Evolutionary conservation across 2,797 vertebrate species (phyloP).

Genomic region (Dromococcyx pavoninus): DNA sequence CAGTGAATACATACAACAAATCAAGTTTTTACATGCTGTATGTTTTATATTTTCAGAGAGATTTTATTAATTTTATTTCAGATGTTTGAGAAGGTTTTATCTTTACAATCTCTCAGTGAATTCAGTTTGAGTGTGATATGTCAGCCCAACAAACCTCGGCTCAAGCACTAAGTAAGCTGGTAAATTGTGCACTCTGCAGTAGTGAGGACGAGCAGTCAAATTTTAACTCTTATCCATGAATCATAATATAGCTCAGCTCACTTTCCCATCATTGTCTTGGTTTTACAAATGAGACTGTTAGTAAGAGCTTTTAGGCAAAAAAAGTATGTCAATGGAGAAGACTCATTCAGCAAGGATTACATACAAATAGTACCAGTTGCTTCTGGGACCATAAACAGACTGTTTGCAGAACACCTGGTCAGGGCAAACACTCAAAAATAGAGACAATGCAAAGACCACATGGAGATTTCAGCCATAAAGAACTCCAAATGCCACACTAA

Average conservation of each 20-base stretch:
- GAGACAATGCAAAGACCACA: not conserved
- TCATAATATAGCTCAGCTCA: not conserved
- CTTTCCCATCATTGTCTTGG: not conserved
- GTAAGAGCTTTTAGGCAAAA: not conserved
- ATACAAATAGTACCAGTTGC: not conserved
- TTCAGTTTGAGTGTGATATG: not conserved
- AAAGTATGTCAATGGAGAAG: not conserved
- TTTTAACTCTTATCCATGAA: not conserved
- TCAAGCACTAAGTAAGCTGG: not conserved
- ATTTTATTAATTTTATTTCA: not conserved
- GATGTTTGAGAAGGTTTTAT: not conserved
- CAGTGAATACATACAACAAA: not conserved
- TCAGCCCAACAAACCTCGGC: not conserved
- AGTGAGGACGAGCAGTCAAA: not conserved
- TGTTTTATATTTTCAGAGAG: not conserved
- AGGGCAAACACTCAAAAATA: not conserved
- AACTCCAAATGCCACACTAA: not conserved
- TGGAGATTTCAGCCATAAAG: not conserved
- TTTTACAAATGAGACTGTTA: not conserved
- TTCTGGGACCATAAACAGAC: not conserved
- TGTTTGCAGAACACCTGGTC: fast-evolving
- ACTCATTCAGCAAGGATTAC: not conserved
- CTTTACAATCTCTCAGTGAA: not conserved
- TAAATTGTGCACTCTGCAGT: not conserved
- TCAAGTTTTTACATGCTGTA: not conserved